Base-by-base conservation (phyloP, 2,888 invertebrate genomes). In the Brassicogethes aeneus region DNA sequence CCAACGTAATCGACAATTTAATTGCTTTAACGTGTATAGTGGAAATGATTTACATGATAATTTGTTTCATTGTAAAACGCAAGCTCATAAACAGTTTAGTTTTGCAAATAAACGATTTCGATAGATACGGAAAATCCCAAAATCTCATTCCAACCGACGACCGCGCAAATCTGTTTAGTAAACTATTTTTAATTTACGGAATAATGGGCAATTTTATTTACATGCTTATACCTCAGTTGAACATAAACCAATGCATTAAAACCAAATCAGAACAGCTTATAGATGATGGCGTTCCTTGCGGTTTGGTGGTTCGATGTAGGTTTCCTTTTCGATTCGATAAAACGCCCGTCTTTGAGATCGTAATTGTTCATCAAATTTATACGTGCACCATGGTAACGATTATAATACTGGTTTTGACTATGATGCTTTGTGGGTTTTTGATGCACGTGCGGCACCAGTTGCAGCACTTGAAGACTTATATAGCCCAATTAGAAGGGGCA, bases 11-110 rank as follows among this genome's bases (percentile, higher is more conserved):
- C 12, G 52, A 57, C 41, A 40, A 48, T 16, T 16, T 57, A 34
- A 48, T 57, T 10, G 55, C 55, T n/a, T 37, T 47, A 5, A 53
- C 41, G 10, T 57, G 57, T 42, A 43, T 57, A n/a, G 41, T 50
- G 17, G 54, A 54, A n/a, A 56, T 56, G 51, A 45, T 55, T 17
- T 57, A 57, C 37, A 51, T 57, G 53, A 48, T 48, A 8, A 41
- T 51, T 16, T 57, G 57, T 36, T 57, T 57, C 39, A 40, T 54
- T 3, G 30, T 40, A 14, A 56, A 56, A 31, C 41, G 56, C 30
- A n/a, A 17, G 3, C 34, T 17, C 10, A 50, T 53, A 3, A 40
- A 40, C 23, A 33, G 42, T 8, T 17, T 53, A 10, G 42, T 48
- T 1, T 17, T 17, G 2, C 34, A 42, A 5, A 42, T 49, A 17